phyloP scores from a whole-genome alignment of 2,888 invertebrate genomes.

The Andrena marginata region DNA sequence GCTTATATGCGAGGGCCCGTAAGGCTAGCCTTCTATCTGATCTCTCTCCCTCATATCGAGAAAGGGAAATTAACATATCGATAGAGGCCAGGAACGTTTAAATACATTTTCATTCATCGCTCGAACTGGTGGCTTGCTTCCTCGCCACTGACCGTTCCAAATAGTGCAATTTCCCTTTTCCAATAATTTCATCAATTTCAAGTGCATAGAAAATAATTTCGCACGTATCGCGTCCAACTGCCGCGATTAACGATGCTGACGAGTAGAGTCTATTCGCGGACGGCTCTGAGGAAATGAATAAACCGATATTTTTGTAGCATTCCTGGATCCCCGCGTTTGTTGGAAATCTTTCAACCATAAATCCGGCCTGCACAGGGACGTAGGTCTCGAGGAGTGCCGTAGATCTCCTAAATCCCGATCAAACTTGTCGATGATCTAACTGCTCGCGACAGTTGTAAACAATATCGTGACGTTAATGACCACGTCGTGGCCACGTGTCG shows the following conservation, averaged over 20 bases:
- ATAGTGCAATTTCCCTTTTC: neutral
- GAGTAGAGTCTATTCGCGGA: neutral
- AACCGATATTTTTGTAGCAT: conserved; percentile 35
- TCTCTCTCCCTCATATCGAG: conserved; percentile 48
- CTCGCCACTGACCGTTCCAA: neutral
- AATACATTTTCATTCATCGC: neutral
- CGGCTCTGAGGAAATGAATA: neutral
- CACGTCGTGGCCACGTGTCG: conserved; percentile 46
- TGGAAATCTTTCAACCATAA: conserved; percentile 33
- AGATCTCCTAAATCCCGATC: conserved; percentile 24
- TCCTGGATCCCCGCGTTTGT: conserved; percentile 8
- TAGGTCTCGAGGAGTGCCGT: neutral
- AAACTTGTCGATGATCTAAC: conserved; percentile 56
- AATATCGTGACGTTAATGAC: conserved; percentile 37
- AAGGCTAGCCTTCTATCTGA: conserved; percentile 47
- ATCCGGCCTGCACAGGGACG: neutral
- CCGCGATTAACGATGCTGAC: no score
- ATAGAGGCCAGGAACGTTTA: neutral
- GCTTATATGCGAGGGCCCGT: conserved; percentile 73
- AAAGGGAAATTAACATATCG: conserved; percentile 51
- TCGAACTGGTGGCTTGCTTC: neutral
- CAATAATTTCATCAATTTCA: neutral
- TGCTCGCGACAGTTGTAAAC: conserved; percentile 47
- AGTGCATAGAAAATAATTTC: neutral
- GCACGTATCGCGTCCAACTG: neutral